Evolutionary conservation across 2,797 vertebrate genomes (phyloP).

Genomic region (Pagetopsis macropterus): DNA sequence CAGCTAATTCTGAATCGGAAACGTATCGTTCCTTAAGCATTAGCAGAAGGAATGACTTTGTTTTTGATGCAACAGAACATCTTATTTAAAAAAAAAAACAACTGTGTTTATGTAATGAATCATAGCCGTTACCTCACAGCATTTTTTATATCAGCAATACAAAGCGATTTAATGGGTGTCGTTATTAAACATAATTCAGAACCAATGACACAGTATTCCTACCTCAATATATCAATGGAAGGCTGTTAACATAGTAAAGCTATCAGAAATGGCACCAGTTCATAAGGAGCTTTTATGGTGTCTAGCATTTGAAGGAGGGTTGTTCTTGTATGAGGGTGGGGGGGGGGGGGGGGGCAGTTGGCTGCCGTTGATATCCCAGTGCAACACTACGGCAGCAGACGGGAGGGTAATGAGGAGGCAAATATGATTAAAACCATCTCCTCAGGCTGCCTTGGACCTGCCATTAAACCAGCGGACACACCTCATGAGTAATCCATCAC

Average conservation of each 20-base stretch:
- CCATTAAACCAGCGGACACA: constrained; percentile 79
- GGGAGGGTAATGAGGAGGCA: constrained; percentile 83
- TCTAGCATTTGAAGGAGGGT: constrained; percentile 35
- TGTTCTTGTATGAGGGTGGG: constrained; percentile 34
- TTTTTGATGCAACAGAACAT: not conserved
- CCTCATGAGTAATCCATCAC: constrained; percentile 78
- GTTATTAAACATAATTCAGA: constrained; percentile 12
- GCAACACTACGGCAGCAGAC: constrained; percentile 72
- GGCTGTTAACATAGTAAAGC: constrained; percentile 7
- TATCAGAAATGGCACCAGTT: constrained; percentile 14
- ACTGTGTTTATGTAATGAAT: not conserved
- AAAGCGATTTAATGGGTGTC: not conserved
- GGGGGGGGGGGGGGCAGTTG: constrained; percentile 7
- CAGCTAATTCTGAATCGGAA: constrained; percentile 20
- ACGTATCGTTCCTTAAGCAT: not conserved
- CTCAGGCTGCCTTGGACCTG: constrained; percentile 78
- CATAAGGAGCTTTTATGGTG: constrained; percentile 10
- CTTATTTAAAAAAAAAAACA: not conserved
- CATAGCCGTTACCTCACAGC: not conserved
- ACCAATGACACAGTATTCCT: constrained; percentile 2
- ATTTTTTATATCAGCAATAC: not conserved
- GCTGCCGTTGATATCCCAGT: constrained; percentile 63
- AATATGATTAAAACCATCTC: constrained; percentile 84
- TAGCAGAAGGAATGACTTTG: not conserved
- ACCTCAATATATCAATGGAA: not conserved